Evolutionary conservation across 2,888 invertebrate species (phyloP), one percentile per base, ranked within the genome.

Genomic region (Beris morrisii): DNA sequence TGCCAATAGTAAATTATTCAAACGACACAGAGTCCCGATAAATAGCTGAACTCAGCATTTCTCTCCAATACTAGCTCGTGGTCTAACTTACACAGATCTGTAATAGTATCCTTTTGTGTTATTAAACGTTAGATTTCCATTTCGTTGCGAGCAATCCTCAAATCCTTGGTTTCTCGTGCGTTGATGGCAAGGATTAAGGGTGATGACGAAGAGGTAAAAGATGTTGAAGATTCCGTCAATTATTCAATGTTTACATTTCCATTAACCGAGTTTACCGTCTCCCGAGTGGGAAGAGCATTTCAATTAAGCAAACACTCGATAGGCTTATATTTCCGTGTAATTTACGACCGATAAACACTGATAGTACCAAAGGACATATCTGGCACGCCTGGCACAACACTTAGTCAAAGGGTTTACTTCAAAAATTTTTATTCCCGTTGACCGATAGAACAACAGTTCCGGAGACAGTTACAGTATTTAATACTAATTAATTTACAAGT

Each of bases 201-300:
- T 15, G 4, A 59, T 45, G 12, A 50, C 50, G 5, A 31, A 11
- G 46, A 48, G 13, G 48, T 48, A 4, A 31, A 48, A n/a, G 50
- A n/a, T 31, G 48, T 59, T 32, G 48, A 13, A 6, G 4, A 22
- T 22, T n/a, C n/a, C 43, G 52, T 68, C 48, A 68, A 68, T 68
- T 65, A 68, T 68, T 65, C 65, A 68, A 59, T 65, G 65, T 68
- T 68, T 68, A 64, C 67, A 65, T 59, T 65, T 61, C 67, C 67
- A 68, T 68, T 65, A 65, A 65, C 65, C 65, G 58, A 53, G 30
- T 58, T 64, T 64, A 53, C 28, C 45, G 52, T 43, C 44, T 63
- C 63, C 53, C 63, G 43, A 63, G 44, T 63, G 63, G 52, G 63
- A 50, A 32, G 52, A 63, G 52, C 43, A 53, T 63, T 63, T 59